Evolutionary conservation across 2,888 invertebrate species (phyloP).

Genomic region (Pseudoips prasinana): DNA sequence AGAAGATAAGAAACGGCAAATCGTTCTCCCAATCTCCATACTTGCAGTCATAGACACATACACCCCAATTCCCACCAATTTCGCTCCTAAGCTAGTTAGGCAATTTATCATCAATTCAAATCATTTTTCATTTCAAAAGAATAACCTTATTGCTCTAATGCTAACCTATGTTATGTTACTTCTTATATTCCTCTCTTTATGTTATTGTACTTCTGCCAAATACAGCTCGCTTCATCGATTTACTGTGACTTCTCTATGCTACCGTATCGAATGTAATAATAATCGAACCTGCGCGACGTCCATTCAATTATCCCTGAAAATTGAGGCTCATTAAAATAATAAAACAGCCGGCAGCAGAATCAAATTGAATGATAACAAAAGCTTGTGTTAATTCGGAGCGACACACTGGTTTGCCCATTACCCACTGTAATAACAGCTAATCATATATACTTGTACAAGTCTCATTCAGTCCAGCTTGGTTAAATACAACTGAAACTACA

Average conservation of each 20-base stretch:
- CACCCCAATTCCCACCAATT: too few species aligned
- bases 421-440: slow-evolving; percentile 9
- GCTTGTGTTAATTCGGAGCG: slow-evolving; percentile 69
- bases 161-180: too few species aligned
- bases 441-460: slow-evolving; percentile 6
- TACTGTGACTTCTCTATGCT: slow-evolving; percentile 10
- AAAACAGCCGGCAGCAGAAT: slow-evolving; percentile 74
- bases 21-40: too few species aligned
- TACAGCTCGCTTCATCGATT: slow-evolving; percentile 1
- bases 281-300: slow-evolving; percentile 66
- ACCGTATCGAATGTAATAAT: slow-evolving; percentile 64
- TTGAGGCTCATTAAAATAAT: slow-evolving; percentile 81
- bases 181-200: too few species aligned
- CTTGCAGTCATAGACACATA: too few species aligned
- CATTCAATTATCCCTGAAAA: slow-evolving; percentile 79
- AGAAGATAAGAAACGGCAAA: too few species aligned
- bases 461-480: slow-evolving; percentile 2
- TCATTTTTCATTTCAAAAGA: too few species aligned
- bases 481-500: too few species aligned
- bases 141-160: too few species aligned
- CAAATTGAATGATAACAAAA: slow-evolving; percentile 81
- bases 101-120: too few species aligned
- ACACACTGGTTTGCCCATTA: slow-evolving; percentile 49
- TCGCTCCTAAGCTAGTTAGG: too few species aligned
- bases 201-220: neutral